phyloP scores from a whole-genome alignment of 1,140 invertebrate genomes.

The Thalassaphorura encarpata region DNA sequence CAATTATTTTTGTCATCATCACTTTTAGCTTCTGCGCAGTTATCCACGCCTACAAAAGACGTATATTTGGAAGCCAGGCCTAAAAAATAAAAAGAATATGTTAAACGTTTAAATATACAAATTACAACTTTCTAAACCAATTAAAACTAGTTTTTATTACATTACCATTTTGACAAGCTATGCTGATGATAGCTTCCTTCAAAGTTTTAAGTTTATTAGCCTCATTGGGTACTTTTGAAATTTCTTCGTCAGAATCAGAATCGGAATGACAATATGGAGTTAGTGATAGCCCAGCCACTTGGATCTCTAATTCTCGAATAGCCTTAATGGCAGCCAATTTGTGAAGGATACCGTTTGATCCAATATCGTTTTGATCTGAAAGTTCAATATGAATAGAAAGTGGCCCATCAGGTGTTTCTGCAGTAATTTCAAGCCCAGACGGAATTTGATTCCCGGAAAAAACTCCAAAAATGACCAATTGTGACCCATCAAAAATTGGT shows the following conservation, averaged over 20 bases:
- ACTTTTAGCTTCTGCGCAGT: background rate
- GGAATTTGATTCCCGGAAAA: slow-evolving; percentile 10
- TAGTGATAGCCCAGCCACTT: slow-evolving; percentile 11
- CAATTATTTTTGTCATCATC: slow-evolving; percentile 20
- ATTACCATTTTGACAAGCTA: slow-evolving; percentile 18
- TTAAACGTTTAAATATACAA: background rate
- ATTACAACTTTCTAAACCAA: background rate
- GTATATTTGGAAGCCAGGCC: slow-evolving; percentile 31
- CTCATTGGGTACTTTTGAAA: background rate
- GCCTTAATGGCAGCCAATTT: slow-evolving; percentile 31
- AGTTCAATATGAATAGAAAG: slow-evolving; percentile 8
- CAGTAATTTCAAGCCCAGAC: slow-evolving; percentile 12
- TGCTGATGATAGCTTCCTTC: slow-evolving; percentile 24
- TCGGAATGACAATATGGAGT: too few species aligned
- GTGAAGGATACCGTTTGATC: slow-evolving; percentile 20
- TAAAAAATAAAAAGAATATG: slow-evolving; percentile 1
- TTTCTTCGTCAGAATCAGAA: background rate
- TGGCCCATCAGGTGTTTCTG: slow-evolving; percentile 26
- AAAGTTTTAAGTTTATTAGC: background rate
- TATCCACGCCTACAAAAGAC: slow-evolving; percentile 31
- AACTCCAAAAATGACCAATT: slow-evolving; percentile 22
- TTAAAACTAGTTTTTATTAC: background rate
- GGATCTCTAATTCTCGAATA: slow-evolving; percentile 32
- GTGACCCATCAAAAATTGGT: slow-evolving; percentile 28
- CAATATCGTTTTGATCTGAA: slow-evolving; percentile 9